Evolutionary conservation across 1,140 invertebrate genomes (phyloP).

Genomic region (Tribolium castaneum): DNA sequence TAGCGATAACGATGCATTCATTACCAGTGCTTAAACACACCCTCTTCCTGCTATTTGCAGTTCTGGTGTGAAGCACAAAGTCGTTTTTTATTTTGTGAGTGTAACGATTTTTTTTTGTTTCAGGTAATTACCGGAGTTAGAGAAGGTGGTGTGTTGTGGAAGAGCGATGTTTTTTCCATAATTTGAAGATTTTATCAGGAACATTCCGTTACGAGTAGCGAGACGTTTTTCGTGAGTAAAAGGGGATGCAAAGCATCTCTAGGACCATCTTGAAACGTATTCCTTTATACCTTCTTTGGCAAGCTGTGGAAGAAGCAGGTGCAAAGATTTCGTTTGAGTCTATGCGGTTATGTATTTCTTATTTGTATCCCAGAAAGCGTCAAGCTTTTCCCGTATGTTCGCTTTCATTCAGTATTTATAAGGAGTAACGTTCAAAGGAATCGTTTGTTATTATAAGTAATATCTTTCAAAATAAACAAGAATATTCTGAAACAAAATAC

Average conservation of each 20-base stretch:
- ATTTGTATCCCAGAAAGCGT: slow-evolving; percentile 27
- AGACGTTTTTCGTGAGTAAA: slow-evolving; percentile 9
- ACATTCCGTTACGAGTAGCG: neutral
- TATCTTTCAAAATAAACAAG: slow-evolving; percentile 29
- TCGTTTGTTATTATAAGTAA: slow-evolving; percentile 35
- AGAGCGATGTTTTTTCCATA: neutral
- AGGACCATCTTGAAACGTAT: slow-evolving; percentile 28
- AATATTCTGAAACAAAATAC: slow-evolving; percentile 38
- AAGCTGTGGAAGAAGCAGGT: slow-evolving; percentile 25
- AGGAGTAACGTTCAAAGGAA: slow-evolving; percentile 33
- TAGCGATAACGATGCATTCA: neutral
- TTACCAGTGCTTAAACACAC: neutral
- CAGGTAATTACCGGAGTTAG: neutral
- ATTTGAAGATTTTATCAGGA: neutral
- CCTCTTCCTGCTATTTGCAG: neutral
- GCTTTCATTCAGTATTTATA: slow-evolving; percentile 38
- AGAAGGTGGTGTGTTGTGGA: neutral
- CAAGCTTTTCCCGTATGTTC: slow-evolving; percentile 29
- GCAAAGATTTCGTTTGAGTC: slow-evolving; percentile 33
- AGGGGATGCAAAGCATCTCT: slow-evolving; percentile 24
- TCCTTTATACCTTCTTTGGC: slow-evolving; percentile 33
- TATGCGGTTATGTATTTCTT: slow-evolving; percentile 34
- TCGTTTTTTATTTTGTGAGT: neutral
- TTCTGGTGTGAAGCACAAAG: neutral
- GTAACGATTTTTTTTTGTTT: neutral